Base-by-base conservation (phyloP, 2,888 invertebrate genomes). In the Troilus luridus region DNA sequence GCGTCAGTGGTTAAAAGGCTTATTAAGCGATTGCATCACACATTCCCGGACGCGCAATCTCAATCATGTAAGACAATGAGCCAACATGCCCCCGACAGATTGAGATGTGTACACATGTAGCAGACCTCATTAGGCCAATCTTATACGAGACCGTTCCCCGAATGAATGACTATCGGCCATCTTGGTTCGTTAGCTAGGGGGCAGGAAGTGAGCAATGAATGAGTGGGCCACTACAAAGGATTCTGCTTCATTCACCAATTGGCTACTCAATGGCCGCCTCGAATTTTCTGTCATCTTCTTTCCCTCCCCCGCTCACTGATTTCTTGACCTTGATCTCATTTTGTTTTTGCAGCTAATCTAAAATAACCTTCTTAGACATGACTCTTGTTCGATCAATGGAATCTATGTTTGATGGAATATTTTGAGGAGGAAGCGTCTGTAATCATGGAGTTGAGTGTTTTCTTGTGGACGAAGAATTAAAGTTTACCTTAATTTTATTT, bases 151-250 rank as follows among this genome's bases (percentile, higher is more conserved):
- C 27, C 27, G 24, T 67, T 64, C n/a, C n/a, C 14, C 5, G 72
- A 77, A 77, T 77, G 72, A 77, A 77, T 77, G 72, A 77, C 72
- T 41, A 77, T 77, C 72, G 72, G 72, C 72, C 72, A 77, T 77
- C 41, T 77, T 77, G 72, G 27, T 77, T 77, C 72, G 72, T 77
- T 77, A 77, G 27, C 72, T 17, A 41, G 17, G 1, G 27, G 85
- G 85, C 56, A 85, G 85, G 85, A 85, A 56, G 85, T 85, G 85
- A 58, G 56, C 85, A 85, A 85, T 85, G 85, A 85, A 54, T 56
- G 85, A 85, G 56, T n/a, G n/a, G 85, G 21, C 12, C 85, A 85
- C 85, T 85, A 85, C 85, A 85, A 85, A 85, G 85, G 85, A 85
- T 85, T 85, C 85, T 58, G 85, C 85, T n/a, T 56, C 54, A 85